Evolutionary conservation across 2,797 vertebrate genomes (phyloP).

Genomic region (Gymnocypris eckloni): DNA sequence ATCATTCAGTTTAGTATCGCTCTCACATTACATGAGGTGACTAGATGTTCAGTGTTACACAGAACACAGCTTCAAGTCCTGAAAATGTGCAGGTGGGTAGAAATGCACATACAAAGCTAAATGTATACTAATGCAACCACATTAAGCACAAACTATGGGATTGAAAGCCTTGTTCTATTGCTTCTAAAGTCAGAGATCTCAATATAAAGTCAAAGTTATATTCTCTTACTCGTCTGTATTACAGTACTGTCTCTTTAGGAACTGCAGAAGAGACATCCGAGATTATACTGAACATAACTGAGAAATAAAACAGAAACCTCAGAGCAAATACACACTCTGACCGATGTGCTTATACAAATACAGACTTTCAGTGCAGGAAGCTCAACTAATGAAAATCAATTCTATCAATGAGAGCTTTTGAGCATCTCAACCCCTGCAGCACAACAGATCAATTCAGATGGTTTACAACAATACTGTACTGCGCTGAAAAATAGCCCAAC

Average conservation of each 20-base stretch:
- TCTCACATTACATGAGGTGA: neutral
- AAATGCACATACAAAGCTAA: neutral
- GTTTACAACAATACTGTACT: no score
- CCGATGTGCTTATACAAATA: neutral
- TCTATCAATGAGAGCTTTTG: neutral
- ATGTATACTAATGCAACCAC: neutral
- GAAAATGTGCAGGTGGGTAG: neutral
- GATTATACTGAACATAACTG: neutral
- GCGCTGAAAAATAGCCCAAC: neutral
- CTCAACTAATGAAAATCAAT: neutral
- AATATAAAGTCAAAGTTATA: neutral
- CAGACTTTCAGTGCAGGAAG: neutral
- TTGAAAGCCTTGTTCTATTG: no score
- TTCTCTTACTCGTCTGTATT: neutral
- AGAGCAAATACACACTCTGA: neutral
- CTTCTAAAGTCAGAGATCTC: neutral
- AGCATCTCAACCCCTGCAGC: conserved; percentile 2
- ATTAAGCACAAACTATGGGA: neutral
- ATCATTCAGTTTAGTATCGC: neutral
- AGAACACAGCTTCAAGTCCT: neutral
- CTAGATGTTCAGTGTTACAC: neutral
- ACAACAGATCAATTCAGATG: neutral
- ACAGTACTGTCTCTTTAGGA: neutral
- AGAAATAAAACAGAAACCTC: neutral
- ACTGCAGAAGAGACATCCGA: neutral